These are phyloP conservation scores for Orchesellides sinensis DNA, from an alignment of 2,888 invertebrate species.

Conservation along the genomic window DNA sequence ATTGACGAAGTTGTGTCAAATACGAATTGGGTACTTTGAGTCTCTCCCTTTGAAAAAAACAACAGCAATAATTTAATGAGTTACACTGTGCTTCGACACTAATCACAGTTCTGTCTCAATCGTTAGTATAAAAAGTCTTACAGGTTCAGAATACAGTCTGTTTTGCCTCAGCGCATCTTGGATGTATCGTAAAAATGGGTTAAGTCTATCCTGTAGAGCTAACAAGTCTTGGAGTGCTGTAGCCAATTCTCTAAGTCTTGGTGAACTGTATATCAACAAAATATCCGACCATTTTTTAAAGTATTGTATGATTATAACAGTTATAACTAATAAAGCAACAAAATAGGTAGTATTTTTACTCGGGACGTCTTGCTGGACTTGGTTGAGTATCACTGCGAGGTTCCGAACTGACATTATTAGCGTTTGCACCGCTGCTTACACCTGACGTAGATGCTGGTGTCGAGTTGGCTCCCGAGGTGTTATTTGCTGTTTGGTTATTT, in stretches of 20 bases:
- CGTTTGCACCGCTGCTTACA: neutral
- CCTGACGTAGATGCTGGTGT: neutral
- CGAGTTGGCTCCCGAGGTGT: neutral
- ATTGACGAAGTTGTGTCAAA: slow-evolving; percentile 87
- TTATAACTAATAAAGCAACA: too few relatives aligned
- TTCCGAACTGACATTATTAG: neutral
- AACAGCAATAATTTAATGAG: neutral
- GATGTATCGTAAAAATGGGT: slow-evolving; percentile 69
- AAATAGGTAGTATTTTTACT: slow-evolving; percentile 18
- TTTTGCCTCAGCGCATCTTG: slow-evolving; percentile 68
- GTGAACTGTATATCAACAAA: slow-evolving; percentile 50
- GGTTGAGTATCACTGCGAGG: slow-evolving; percentile 1
- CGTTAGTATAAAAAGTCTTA: too few relatives aligned
- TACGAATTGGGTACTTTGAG: slow-evolving; percentile 80
- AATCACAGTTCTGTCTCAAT: neutral
- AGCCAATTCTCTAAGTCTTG: slow-evolving; percentile 69
- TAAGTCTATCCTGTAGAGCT: slow-evolving; percentile 69
- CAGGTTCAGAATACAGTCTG: slow-evolving; percentile 60
- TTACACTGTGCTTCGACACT: neutral
- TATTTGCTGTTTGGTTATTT: neutral
- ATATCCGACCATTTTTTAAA: too few relatives aligned
- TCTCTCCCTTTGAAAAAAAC: slow-evolving; percentile 62
- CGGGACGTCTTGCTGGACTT: slow-evolving; percentile 56
- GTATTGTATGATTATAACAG: too few relatives aligned
- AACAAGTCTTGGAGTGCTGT: slow-evolving; percentile 70